Evolutionary conservation across 2,113 vertebrate species (phyloP).

Genomic region (Castor canadensis): DNA sequence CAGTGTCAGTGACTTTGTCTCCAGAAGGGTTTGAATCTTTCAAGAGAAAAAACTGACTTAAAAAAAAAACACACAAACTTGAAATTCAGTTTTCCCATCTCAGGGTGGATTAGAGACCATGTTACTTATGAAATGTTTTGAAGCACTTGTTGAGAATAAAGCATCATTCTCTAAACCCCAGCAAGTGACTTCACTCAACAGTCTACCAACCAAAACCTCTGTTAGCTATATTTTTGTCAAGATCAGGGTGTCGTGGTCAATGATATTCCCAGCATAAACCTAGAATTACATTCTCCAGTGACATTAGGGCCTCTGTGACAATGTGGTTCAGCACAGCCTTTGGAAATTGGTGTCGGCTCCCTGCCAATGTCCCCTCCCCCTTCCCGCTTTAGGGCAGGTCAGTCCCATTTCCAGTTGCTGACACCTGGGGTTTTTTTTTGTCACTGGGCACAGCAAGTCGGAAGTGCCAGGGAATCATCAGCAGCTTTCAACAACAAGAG

Average conservation of each 20-base stretch:
- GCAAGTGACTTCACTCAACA: background rate
- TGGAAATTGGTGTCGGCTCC: background rate
- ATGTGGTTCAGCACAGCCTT: background rate
- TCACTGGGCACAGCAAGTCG: background rate
- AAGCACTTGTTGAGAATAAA: constrained; percentile 34
- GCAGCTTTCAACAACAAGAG: background rate
- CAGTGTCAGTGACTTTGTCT: constrained; percentile 23
- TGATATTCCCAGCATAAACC: background rate
- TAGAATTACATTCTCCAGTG: background rate
- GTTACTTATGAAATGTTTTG: constrained; percentile 60
- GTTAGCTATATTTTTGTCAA: background rate
- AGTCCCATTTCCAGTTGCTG: background rate
- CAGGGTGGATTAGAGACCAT: constrained; percentile 30
- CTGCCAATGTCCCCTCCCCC: background rate
- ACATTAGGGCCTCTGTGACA: background rate
- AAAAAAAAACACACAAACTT: background rate
- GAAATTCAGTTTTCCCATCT: constrained; percentile 54
- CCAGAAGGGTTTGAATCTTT: constrained; percentile 41
- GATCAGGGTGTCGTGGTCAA: background rate
- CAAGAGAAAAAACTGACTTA: background rate
- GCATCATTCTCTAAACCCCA: background rate
- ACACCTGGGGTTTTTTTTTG: background rate
- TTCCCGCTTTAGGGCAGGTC: background rate
- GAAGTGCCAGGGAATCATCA: background rate
- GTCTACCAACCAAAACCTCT: background rate